These are phyloP conservation scores for Tribolium madens DNA, from an alignment of 1,140 invertebrate species.

Conservation along the genomic window DNA sequence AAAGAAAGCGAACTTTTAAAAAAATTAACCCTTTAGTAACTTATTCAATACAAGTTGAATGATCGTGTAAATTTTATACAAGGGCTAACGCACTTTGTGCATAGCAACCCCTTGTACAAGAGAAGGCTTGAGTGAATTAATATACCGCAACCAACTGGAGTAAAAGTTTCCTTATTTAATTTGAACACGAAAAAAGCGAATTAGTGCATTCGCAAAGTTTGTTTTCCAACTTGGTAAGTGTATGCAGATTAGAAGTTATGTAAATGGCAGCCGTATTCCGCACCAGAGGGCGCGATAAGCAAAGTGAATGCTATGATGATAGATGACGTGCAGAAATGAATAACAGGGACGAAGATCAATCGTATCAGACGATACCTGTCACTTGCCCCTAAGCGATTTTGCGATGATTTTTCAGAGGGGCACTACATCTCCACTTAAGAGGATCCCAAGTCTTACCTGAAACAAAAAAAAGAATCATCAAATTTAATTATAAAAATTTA, in stretches of 20 bases:
- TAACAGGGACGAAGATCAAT: background rate
- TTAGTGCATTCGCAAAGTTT: conserved; percentile 56
- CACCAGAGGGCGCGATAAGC: conserved; percentile 50
- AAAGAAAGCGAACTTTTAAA: background rate
- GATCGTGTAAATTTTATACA: background rate
- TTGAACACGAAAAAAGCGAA: conserved; percentile 44
- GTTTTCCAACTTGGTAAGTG: conserved; percentile 53
- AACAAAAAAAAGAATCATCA: background rate
- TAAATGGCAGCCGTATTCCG: conserved; percentile 51
- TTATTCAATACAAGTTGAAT: background rate
- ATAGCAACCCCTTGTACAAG: conserved; percentile 22
- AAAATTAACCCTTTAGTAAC: background rate
- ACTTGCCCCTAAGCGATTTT: background rate
- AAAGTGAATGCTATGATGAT: conserved; percentile 42
- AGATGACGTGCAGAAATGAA: conserved; percentile 38
- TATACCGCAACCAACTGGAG: conserved; percentile 28
- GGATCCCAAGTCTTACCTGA: background rate
- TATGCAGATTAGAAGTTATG: conserved; percentile 59
- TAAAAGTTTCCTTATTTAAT: conserved; percentile 39
- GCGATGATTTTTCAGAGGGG: background rate
- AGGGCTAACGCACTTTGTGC: background rate
- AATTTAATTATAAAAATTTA: no score
- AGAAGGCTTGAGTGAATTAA: conserved; percentile 31
- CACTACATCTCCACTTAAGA: no score
- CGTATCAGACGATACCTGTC: background rate